Conservation (phyloP, 2,888 invertebrate genomes). For the Temnothorax unifasciatus region DNA sequence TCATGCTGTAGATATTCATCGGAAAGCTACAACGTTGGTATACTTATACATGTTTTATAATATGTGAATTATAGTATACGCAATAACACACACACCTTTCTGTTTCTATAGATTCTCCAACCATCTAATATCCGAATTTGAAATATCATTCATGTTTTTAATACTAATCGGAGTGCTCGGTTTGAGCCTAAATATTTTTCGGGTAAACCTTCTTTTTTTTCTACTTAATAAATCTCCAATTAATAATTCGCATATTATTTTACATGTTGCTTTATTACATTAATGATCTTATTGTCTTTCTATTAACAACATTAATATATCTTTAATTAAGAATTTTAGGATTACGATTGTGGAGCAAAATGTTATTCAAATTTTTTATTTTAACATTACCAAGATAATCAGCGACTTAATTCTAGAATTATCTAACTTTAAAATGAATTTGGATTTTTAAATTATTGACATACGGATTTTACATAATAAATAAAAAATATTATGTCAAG, state of each 20-base stretch:
- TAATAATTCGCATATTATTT: neutral
- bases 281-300: too few species aligned
- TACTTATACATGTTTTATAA: neutral
- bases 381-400: too few species aligned
- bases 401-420: too few species aligned
- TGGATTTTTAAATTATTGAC: too few species aligned
- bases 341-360: too few species aligned
- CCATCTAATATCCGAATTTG: neutral
- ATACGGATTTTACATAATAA: too few species aligned
- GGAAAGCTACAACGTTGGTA: constrained; percentile 15
- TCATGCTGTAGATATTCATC: constrained; percentile 16
- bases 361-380: too few species aligned
- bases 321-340: too few species aligned
- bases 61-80: neutral
- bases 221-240: neutral
- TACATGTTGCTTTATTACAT: neutral
- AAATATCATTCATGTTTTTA: neutral
- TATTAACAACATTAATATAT: too few species aligned
- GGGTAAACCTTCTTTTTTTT: neutral
- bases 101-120: neutral
- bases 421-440: too few species aligned
- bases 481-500: too few species aligned
- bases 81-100: neutral
- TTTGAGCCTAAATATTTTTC: neutral
- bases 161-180: neutral